Base-by-base conservation (phyloP, 2,797 vertebrate genomes). In the Buphagus erythrorhynchus region DNA sequence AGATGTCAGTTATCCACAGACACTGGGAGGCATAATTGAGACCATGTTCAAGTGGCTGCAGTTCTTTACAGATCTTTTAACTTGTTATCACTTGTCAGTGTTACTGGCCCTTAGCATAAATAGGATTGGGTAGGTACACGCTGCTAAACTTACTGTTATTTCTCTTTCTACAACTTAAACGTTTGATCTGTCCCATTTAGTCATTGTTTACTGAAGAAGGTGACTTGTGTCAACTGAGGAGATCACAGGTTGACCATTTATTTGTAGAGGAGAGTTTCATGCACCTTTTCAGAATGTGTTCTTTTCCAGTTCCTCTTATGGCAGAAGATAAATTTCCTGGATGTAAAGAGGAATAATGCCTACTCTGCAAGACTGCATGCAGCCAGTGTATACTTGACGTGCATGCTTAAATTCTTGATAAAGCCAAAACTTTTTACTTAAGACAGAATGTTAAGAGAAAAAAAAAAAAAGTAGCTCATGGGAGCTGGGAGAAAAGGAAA, bases 381-480 rank as follows among this genome's bases (percentile, higher is more conserved):
- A 74, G 15, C 8, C 61, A 36, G 0, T 26, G 11, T 63, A 25
- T 28, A 12, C 8, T 71, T 0, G 0, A 61, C 0, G 0, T 57
- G 13, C 33, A 13, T 16, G 36, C 22, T 43, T 87, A 26, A 8
- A 20, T 45, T 59, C 74, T 90, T 22, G 26, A 29, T 49, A 13
- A 80, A 75, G 6, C 26, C 11, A 51, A 52, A 66, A 31, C 25
- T 54, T 67, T 24, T 58, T 61, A 5, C 20, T 76, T 2, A 2
- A 78, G 43, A n/a, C 15, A 65, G 11, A 54, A 58, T 21, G 4
- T 17, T 75, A 22, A 76, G 38, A 73, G 26, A 3, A 35, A 29
- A 48, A 86, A 3, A 35, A 29, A 48, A 86, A 26, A 5, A 2
- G 4, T 25, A 33, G 8, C 25, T 91, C 12, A 22, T 1, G 2